Conservation (phyloP, 2,113 vertebrate species). For the Platichthys flesus region DNA sequence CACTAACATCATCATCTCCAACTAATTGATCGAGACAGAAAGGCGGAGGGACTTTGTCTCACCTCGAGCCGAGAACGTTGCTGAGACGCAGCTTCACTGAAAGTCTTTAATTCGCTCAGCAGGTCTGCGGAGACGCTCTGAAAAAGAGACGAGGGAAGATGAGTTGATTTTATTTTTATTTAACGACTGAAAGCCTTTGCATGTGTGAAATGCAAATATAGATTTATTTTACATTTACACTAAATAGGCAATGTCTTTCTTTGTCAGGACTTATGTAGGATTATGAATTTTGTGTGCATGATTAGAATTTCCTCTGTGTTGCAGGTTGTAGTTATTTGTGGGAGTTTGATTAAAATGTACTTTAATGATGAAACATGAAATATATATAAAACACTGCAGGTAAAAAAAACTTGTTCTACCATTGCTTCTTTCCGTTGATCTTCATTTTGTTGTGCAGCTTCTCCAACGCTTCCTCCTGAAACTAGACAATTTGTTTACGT, state of each 20-base stretch:
- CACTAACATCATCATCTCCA: not conserved
- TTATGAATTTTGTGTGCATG: not conserved
- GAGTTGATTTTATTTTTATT: not conserved
- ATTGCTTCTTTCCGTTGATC: slow-evolving; percentile 72
- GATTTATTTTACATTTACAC: not conserved
- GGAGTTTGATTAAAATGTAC: not conserved
- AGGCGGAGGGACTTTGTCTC: slow-evolving; percentile 3
- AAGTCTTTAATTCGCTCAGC: slow-evolving; percentile 70
- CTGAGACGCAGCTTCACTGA: slow-evolving; percentile 62
- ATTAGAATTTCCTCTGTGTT: not conserved
- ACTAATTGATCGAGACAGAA: not conserved
- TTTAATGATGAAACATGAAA: not conserved
- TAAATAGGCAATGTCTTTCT: not conserved
- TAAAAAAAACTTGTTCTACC: slow-evolving; percentile 50
- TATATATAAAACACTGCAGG: not conserved
- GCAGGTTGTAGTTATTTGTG: not conserved
- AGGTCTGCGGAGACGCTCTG: slow-evolving; percentile 74
- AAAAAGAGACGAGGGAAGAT: slow-evolving; percentile 24
- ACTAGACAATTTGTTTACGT: slow-evolving; percentile 51
- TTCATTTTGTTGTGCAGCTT: slow-evolving; percentile 62
- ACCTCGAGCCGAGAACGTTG: slow-evolving; percentile 69
- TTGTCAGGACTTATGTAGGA: not conserved
- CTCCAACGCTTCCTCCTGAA: slow-evolving; percentile 74
- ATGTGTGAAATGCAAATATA: not conserved
- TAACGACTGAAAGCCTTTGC: not conserved